phyloP scores from a whole-genome alignment of 2,113 vertebrate species.

The Eretmochelys imbricata region DNA sequence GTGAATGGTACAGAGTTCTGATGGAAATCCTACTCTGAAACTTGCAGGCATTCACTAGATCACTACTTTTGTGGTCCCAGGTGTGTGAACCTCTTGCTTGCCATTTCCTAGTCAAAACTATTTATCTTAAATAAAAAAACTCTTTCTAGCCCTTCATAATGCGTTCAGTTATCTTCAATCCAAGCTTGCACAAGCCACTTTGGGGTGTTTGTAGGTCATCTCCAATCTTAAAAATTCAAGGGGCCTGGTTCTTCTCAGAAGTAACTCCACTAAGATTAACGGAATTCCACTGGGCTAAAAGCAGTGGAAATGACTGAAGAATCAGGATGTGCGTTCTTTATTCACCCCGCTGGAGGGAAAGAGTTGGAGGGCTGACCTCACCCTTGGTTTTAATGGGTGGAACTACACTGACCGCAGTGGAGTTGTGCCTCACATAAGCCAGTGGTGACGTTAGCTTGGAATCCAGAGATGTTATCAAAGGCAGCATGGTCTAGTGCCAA shows the following conservation, averaged over 20 bases:
- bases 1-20: not conserved
- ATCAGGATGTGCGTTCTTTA: conserved; percentile 7
- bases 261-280: conserved; percentile 1
- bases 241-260: not conserved
- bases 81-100: conserved; percentile 9
- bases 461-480: not conserved
- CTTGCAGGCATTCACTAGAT: not conserved
- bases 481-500: not conserved
- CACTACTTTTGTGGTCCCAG: not conserved
- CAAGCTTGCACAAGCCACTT: conserved; percentile 37
- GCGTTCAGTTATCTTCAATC: conserved; percentile 11
- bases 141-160: not conserved
- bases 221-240: conserved; percentile 1
- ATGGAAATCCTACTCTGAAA: not conserved
- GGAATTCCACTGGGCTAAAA: not conserved
- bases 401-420: conserved; percentile 1
- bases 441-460: not conserved
- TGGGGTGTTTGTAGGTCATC: conserved; percentile 36
- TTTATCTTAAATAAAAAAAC: not conserved
- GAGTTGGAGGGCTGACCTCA: not conserved
- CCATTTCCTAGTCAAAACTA: conserved; percentile 32
- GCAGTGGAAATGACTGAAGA: not conserved
- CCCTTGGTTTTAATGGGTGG: not conserved
- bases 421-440: conserved; percentile 31
- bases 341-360: not conserved